Percentiles rank a stretch among this genome's conserved stretches.
phyloP scores from a whole-genome alignment of 2,888 invertebrate genomes.

The Alloplasta piceator region DNA sequence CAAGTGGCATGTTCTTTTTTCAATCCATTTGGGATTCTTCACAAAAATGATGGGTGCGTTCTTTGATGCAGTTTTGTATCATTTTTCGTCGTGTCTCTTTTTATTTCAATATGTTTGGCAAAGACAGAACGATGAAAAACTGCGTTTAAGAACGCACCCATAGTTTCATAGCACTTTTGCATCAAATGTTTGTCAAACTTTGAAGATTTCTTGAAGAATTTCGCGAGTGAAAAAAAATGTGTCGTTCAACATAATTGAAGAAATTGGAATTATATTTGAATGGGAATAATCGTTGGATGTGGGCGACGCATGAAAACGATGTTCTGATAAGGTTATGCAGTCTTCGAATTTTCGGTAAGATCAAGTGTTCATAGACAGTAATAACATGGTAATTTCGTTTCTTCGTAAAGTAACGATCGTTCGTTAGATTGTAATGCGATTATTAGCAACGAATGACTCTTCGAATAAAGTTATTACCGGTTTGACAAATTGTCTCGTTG shows the following conservation, averaged over 20 bases:
- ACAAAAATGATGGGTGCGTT: constrained; percentile 7
- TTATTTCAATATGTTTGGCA: no score
- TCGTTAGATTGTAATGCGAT: not conserved
- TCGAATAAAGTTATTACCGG: constrained; percentile 39
- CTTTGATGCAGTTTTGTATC: no score
- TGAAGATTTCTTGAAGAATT: not conserved
- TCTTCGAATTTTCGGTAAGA: constrained; percentile 41
- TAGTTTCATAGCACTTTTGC: constrained; percentile 12
- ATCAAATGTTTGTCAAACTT: constrained; percentile 3
- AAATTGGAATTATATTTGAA: not conserved
- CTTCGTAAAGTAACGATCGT: not conserved
- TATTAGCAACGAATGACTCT: constrained; percentile 16
- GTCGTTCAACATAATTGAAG: constrained; percentile 4
- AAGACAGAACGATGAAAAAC: no score
- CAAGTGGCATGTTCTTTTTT: constrained; percentile 10
- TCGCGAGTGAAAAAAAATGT: not conserved
- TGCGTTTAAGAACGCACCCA: no score
- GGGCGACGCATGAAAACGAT: constrained; percentile 65
- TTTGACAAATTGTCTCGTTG: constrained; percentile 57
- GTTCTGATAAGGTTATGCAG: constrained; percentile 74
- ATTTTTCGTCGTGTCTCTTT: no score
- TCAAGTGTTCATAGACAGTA: not conserved
- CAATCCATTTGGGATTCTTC: not conserved
- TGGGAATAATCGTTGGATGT: constrained; percentile 59
- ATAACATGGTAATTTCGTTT: not conserved